Base-by-base conservation (phyloP, 1,140 invertebrate species). In the Metopolophium dirhodum region DNA sequence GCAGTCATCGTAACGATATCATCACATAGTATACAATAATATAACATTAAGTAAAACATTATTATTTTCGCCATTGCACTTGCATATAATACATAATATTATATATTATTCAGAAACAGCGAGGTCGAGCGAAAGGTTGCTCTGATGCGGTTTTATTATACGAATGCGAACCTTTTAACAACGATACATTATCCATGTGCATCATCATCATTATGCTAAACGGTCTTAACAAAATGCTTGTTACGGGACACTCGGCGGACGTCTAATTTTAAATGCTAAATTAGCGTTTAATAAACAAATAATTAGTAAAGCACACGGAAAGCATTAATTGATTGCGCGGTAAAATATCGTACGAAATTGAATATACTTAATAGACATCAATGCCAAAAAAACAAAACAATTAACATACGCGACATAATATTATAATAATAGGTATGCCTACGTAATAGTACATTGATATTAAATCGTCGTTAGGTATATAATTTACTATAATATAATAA, bases 341-440 rank as follows among this genome's bases (percentile, higher is more conserved):
- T 83, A 37, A 22, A 9, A 77, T 77, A 2, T 22, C 22, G 7
- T 45, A 45, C 37, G 0, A 41, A 86, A 45, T 86, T 45, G 23
- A 86, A 86, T 45, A 45, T 86, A 83, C n/a, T 41, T n/a, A 77
- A 35, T 14, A 35, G 7, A 82, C 14, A 54, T 83, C 35, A 83
- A 83, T 83, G 82, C 37, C 23, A n/a, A 87, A 87, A 85, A 87
- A 87, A 87, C 85, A 87, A 87, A 87, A 87, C 45, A 87, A 87
- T 87, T 87, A 87, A 11, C 45, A 87, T 87, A 45, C 45, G 7
- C n/a, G 35, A 87, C 45, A 47, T 45, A 87, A 87, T 47, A 47
- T 47, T 30, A 47, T 49, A n/a, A 77, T n/a, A 77, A 77, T 77
- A 77, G 61, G 61, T 30, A 3, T 23, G 61, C 14, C 30, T 35